These are phyloP conservation scores for Xiphias gladius DNA, from an alignment of 2,113 vertebrate genomes.

Conservation along the genomic window DNA sequence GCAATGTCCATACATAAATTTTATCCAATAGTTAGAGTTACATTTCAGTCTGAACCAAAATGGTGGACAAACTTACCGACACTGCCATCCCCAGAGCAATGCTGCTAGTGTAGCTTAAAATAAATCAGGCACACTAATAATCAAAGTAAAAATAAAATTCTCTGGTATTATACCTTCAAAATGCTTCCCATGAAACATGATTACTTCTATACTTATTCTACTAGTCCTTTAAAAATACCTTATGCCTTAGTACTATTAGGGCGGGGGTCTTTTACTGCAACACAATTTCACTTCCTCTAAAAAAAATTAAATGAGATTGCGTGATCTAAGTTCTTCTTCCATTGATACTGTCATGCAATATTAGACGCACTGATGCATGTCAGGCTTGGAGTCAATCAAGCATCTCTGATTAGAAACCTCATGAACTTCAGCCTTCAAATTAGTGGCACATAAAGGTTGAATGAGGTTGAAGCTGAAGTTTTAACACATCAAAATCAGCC, in stretches of 20 bases:
- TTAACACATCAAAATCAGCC: constrained; percentile 24
- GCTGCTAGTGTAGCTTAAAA: background rate
- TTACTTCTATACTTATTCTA: background rate
- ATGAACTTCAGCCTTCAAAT: constrained; percentile 38
- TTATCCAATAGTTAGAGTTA: background rate
- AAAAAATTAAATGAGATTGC: background rate
- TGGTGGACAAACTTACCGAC: background rate
- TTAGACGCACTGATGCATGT: background rate
- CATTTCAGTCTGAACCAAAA: background rate
- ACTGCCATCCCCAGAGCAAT: background rate
- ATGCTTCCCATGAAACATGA: background rate
- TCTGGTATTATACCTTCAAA: background rate
- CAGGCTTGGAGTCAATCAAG: constrained; percentile 18
- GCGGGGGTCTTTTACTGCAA: background rate
- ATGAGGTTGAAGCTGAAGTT: background rate
- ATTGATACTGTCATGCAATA: background rate
- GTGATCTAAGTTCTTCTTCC: background rate
- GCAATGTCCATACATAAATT: background rate
- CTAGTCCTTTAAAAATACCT: background rate
- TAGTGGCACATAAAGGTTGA: background rate
- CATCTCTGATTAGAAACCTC: constrained; percentile 24
- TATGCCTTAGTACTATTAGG: background rate
- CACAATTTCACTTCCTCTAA: background rate
- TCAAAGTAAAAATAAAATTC: background rate
- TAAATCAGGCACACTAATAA: background rate